phyloP scores from a whole-genome alignment of 1,140 invertebrate genomes.

The Berghia stephanieae region DNA sequence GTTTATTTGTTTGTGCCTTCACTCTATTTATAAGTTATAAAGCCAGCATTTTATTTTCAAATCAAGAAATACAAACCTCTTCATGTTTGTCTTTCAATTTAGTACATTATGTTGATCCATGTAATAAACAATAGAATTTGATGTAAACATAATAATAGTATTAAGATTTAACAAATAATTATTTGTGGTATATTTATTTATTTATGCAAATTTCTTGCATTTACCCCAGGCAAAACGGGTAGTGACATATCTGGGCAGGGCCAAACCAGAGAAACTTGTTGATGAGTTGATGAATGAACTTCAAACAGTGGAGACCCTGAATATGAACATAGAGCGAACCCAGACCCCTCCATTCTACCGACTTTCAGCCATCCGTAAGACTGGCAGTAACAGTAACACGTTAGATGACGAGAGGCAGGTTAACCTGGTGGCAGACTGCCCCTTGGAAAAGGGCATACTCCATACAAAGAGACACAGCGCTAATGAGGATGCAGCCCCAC shows the following conservation, averaged over 20 bases:
- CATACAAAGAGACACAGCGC: conserved; percentile 96
- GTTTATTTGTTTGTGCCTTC: too few species aligned
- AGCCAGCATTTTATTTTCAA: too few species aligned
- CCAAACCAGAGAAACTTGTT: conserved; percentile 87
- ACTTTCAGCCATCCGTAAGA: conserved; percentile 75
- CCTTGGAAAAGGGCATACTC: conserved; percentile 79
- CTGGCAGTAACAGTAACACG: conserved; percentile 42
- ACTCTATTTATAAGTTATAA: too few species aligned
- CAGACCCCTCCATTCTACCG: conserved; percentile 98
- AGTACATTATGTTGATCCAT: too few species aligned
- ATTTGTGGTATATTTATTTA: too few species aligned
- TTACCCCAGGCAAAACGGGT: conserved; percentile 87
- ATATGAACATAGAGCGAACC: conserved; percentile 92
- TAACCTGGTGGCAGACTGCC: conserved; percentile 57
- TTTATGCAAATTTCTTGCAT: too few species aligned
- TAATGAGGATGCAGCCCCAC: conserved; percentile 78
- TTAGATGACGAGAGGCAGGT: conserved; percentile 60
- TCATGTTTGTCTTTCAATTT: too few species aligned
- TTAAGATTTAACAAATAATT: too few species aligned
- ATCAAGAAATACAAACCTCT: too few species aligned
- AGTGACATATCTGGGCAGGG: conserved; percentile 88
- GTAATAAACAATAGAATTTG: too few species aligned
- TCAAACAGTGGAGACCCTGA: conserved; percentile 92
- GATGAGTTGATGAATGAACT: conserved; percentile 97
- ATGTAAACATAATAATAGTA: too few species aligned